Percentiles rank a stretch among this genome's conserved stretches.
Conservation (phyloP, 2,113 vertebrate species). For the Opisthocomus hoazin region DNA sequence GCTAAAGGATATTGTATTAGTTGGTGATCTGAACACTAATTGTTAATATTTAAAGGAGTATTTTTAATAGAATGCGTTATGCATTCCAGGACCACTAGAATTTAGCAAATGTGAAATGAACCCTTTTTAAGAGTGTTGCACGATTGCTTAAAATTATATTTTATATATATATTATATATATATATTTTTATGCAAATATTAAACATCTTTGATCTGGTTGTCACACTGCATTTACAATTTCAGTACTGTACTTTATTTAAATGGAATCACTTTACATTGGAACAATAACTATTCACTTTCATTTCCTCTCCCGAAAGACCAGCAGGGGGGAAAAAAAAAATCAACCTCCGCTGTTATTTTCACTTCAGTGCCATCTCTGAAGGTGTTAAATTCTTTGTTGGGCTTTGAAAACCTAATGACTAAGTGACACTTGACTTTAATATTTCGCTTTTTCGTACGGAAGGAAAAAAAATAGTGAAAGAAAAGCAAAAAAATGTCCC, state of each 20-base stretch:
- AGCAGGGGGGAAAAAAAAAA: not conserved
- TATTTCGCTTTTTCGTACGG: not conserved
- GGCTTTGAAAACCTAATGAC: conserved; percentile 57
- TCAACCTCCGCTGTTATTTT: not conserved
- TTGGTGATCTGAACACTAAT: conserved; percentile 74
- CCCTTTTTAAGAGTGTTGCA: conserved; percentile 78
- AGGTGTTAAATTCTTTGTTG: conserved; percentile 47
- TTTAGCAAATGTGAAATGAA: conserved; percentile 80
- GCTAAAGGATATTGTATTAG: conserved; percentile 68
- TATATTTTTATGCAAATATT: conserved; percentile 72
- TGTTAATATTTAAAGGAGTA: conserved; percentile 74
- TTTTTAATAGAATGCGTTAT: conserved; percentile 71
- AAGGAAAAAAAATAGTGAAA: too few relatives aligned
- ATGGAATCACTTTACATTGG: conserved; percentile 66
- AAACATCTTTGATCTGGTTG: conserved; percentile 75
- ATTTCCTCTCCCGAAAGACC: conserved; percentile 59
- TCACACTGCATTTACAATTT: conserved; percentile 77
- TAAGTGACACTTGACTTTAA: conserved; percentile 38
- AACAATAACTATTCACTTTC: conserved; percentile 58
- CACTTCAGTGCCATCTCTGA: conserved; percentile 38
- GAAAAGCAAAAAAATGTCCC: not conserved
- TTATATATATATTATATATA: conserved; percentile 71
- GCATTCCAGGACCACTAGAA: conserved; percentile 81
- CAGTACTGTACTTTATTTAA: conserved; percentile 78
- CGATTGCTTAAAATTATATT: conserved; percentile 74